These are phyloP conservation scores for Stenurella melanura DNA, from an alignment of 2,888 invertebrate species.

Conservation along the genomic window DNA sequence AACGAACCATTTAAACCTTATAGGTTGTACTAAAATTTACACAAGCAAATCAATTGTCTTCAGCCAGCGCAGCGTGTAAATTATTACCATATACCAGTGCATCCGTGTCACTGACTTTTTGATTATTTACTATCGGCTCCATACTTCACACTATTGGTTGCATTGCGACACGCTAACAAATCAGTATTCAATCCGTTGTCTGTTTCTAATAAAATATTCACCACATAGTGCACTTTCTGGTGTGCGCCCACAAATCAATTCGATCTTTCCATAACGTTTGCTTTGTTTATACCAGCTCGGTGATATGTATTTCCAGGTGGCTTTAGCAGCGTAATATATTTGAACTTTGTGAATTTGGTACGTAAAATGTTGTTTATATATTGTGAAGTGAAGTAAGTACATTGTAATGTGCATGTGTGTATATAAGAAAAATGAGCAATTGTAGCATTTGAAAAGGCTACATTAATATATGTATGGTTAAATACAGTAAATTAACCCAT, in stretches of 20 bases:
- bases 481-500: no score
- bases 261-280: slow-evolving; percentile 7
- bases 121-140: slow-evolving; percentile 2
- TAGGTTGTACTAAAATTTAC: background rate
- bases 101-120: background rate
- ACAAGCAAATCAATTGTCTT: background rate
- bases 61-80: background rate
- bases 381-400: no score
- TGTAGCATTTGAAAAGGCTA: no score
- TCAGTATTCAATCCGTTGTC: slow-evolving; percentile 4
- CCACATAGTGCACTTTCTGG: slow-evolving; percentile 3
- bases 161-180: slow-evolving; percentile 2
- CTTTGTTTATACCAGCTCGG: background rate
- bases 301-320: background rate
- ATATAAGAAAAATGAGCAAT: no score
- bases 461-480: no score
- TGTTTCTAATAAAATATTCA: slow-evolving; percentile 7
- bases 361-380: background rate
- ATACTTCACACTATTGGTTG: background rate
- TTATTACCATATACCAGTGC: background rate
- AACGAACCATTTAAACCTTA: background rate
- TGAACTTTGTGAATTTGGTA: background rate
- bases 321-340: background rate
- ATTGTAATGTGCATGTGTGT: no score
- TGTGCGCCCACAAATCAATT: background rate